Base-by-base conservation (phyloP, 2,113 vertebrate genomes). In the Calypte anna region DNA sequence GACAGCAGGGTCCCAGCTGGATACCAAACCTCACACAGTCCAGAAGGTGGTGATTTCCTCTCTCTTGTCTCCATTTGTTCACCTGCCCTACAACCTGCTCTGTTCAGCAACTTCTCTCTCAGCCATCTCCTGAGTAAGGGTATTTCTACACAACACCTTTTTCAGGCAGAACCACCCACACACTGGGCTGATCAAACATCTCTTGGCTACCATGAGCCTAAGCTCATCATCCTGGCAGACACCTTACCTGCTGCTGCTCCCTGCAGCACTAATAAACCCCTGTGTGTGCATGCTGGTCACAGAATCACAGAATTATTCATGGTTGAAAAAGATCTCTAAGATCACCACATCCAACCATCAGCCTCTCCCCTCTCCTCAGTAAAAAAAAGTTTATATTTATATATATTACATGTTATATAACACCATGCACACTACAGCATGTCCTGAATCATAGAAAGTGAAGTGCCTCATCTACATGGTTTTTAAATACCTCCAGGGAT, bases 21-120 rank as follows among this genome's bases (percentile, higher is more conserved):
- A 15, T 27, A 11, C 9, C 4, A 7, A 10, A 10, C 8, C 38
- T 25, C 51, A 24, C 46, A 31, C 30, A 7, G 0, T 30, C 77
- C 43, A 69, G 64, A 72, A 77, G 23, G 40, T 0, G 2, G 21
- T 40, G 46, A 36, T 61, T 63, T 72, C 30, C 48, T 67, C 33
- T 55, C 28, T 16, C 4, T 6, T 24, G 0, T 59, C 54, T 85
- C 66, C 27, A 22, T 63, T 50, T 51, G 12, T 43, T 70, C 48
- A 36, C 28, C 57, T 46, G 1, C 6, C n/a, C 55, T 59, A 30
- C 19, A 69, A 33, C 55, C 61, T 43, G 38, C 53, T 88, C 62
- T 44, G 24, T 23, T 62, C 79, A 73, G 51, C 73, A 40, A 27
- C 79, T 86, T 61, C 51, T 8, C 44, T 23, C 31, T 73, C 44